Base-by-base conservation (phyloP, 2,888 invertebrate genomes). In the Stenodema calcarata region DNA sequence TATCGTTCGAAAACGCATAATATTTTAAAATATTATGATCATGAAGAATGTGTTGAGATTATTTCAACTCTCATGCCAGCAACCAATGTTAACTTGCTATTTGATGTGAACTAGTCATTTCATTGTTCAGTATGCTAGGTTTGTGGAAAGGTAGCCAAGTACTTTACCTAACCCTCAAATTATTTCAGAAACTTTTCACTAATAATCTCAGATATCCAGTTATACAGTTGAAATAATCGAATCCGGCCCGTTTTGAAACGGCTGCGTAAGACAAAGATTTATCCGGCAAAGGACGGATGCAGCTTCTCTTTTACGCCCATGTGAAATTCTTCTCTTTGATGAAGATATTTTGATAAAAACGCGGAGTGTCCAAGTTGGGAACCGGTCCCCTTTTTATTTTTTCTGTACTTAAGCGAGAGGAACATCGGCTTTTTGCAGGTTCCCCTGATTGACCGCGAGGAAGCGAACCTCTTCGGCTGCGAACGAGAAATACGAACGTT, bases 281-380 rank as follows among this genome's bases (percentile, higher is more conserved):
- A 62, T 62, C 62, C 62, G 62, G 12, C 23, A 62, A 7, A 11
- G 73, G 16, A n/a, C 35, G 73, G 73, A 75, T 75, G 35, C 73
- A 75, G 73, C 14, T 75, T n/a, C 73, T 9, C 27, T 35, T 75
- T 75, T 41, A 75, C 41, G 73, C 30, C 73, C 41, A 27, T 75
- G 41, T 75, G 41, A 44, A 42, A 78, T 78, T 41, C 41, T 16
- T 23, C 47, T 11, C 27, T 78, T 78, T 78, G 41, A 78, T 78
- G 78, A 78, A 78, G 78, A 44, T 78, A 78, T 78, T 78, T 78
- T 78, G 78, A 78, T 78, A 44, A 78, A 78, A 78, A 78, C 78
- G n/a, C 78, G 44, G 78, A 44, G 23, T 27, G 41, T 16, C 78
- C 78, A 44, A 78, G 78, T 78, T 78, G 18, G 78, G 78, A 78